Evolutionary conservation across 2,113 vertebrate genomes (phyloP), one percentile per base, ranked within the genome.

Genomic region (Oreochromis tanganicae): DNA sequence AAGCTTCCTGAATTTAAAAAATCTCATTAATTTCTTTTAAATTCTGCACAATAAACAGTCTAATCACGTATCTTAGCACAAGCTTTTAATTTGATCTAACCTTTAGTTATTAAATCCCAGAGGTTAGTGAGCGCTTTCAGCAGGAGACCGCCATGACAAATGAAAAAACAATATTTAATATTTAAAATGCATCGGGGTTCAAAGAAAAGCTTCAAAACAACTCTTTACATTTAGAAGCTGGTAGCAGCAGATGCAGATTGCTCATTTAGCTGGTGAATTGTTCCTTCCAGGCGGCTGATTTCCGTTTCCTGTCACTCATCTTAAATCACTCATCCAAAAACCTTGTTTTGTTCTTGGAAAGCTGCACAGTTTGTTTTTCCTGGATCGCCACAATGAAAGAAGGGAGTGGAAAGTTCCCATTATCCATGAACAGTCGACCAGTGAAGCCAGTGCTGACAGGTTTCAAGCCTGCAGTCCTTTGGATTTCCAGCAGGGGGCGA

Each of bases 401-500:
- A 57, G 56, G 13, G 6, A 57, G 24, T 73, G 21, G 8, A 46
- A 3, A 27, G 41, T 10, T 73, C 3, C 68, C 38, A 17, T 27
- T 24, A 46, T 1, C 21, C 21, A 73, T 21, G 27, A 14, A 43
- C 38, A 16, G 66, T 46, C 8, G 21, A 27, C 21, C 66, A 6
- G 13, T 16, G n/a, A 21, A 9, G 1, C 34, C 66, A 10, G 16
- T 3, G 19, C 6, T 68, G 19, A 66, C 12, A 2, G 10, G 32
- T 38, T 17, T 66, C 0, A n/a, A n/a, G 32, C 61, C 61, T 0
- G 66, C 38, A 73, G n/a, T 46, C 2, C 21, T 24, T 0, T 16
- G 14, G 21, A 46, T 8, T 21, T 2, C 21, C 66, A 73, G 66
- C 38, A 46, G 66, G 66, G 66, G 66, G 38, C 38, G 21, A 4